Evolutionary conservation across 2,888 invertebrate species (phyloP), one percentile per base, ranked within the genome.

Genomic region (Tenthredo livida): DNA sequence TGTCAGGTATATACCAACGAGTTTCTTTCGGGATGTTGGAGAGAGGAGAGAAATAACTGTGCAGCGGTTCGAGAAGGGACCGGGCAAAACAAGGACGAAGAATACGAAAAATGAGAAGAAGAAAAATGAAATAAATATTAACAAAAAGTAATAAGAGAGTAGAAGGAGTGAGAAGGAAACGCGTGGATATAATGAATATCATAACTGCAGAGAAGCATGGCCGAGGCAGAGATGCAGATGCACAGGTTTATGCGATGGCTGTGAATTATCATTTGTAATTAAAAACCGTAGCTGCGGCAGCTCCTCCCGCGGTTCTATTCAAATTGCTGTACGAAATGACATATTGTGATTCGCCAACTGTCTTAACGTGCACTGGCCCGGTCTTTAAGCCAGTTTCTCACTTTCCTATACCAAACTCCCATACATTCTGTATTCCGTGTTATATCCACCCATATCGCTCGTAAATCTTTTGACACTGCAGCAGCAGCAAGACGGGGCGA

Each of bases 1-100:
- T 88, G 87, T 86, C 86, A 89, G 87, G 88, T 88, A 88, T 91
- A 90, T 90, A 91, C 88, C 88, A 88, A 67, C 84, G 75, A 80
- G 73, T 61, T 78, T 84, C 61, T 40, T 25, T 61, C 10, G n/a
- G 15, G 9, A 61, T 9, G 21, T 29, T 29, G 17, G 25, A 0
- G 61, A 21, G 17, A 50, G 17, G 54, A n/a, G 54, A n/a, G n/a
- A 47, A 75, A 47, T 75, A 75, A 77, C 54, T 77, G 29, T 77
- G 29, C 33, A 54, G 33, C 33, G 40, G 40, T 40, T 21, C 72
- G 72, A 40, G n/a, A n/a, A n/a, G 21, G 40, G 29, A 37, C 9
- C 21, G 72, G 33, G 17, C 25, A 77, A 50, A 77, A 54, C 6
- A 17, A 54, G n/a, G n/a, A 54, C 15, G 17, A 50, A 17, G 1